phyloP scores from a whole-genome alignment of 2,888 invertebrate species.

The Stegana nigrithorax region DNA sequence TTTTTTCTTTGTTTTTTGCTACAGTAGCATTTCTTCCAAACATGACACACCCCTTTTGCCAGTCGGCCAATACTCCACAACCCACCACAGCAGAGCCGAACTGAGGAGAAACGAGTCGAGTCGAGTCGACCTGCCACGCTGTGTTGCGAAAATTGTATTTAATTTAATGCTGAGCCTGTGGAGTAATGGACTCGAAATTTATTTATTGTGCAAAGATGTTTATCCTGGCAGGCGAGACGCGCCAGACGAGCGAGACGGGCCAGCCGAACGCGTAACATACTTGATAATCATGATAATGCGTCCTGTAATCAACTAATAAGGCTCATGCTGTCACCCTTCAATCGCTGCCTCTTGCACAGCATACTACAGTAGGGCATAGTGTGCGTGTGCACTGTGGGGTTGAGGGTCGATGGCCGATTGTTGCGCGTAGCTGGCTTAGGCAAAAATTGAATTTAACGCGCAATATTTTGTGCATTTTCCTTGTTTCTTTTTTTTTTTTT shows the following conservation, averaged over 20 bases:
- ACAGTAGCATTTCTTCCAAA: conserved; percentile 37
- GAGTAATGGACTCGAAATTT: conserved; percentile 36
- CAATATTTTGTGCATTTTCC: conserved; percentile 62
- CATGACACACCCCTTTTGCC: conserved; percentile 55
- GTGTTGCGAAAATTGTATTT: conserved; percentile 33
- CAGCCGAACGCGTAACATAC: conserved; percentile 42
- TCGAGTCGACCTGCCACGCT: too few relatives aligned
- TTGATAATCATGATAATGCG: conserved; percentile 70
- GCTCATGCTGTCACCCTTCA: conserved; percentile 55
- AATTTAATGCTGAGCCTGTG: conserved; percentile 33
- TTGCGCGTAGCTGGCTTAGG: conserved; percentile 36
- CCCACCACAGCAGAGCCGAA: too few relatives aligned
- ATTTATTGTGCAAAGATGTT: conserved; percentile 44
- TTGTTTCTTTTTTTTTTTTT: conserved; percentile 30
- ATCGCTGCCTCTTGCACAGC: conserved; percentile 36
- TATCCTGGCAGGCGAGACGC: conserved; percentile 23
- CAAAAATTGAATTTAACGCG: conserved; percentile 66
- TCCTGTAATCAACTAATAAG: conserved; percentile 71
- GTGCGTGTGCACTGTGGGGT: conserved; percentile 17
- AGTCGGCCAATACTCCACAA: too few relatives aligned
- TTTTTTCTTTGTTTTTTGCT: too few relatives aligned
- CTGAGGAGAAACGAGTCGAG: too few relatives aligned
- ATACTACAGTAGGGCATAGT: too few relatives aligned
- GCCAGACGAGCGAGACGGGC: conserved; percentile 20
- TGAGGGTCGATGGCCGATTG: conserved; percentile 10